Base-by-base conservation (phyloP, 2,113 vertebrate species). In the Mystacornis crossleyi region DNA sequence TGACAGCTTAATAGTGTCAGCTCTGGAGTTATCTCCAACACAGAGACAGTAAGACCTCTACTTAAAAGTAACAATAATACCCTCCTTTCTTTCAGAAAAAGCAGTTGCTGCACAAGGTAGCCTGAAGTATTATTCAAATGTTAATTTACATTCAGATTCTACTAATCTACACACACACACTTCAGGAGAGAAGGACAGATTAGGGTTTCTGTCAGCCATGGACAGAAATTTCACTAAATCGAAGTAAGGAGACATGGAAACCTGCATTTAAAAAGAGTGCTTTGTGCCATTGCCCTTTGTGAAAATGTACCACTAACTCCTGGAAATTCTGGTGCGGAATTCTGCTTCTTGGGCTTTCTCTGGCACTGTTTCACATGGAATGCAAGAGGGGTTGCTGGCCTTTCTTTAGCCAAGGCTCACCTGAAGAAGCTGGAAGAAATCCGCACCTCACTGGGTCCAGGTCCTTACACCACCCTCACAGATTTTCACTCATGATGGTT, bases 211-310 rank as follows among this genome's bases (percentile, higher is more conserved):
- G 24, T 61, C 53, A 80, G 48, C 1, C 2, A 18, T 13, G 18
- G 28, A 50, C 50, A 65, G 33, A 67, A 60, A 42, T 67, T 67
- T 43, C 71, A 58, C 25, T 57, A 20, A 50, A 50, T 50, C 20
- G 42, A 75, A 57, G 42, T 29, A n/a, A 67, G 36, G 36, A 86
- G 19, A 57, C 3, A 1, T 28, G 38, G 86, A 93, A 95, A 20
- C 17, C 3, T 24, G 14, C 0, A 0, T 15, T 23, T 2, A 62
- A 73, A 65, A 24, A 42, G 47, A 8, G 12, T 6, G 11, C 1
- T 88, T 73, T 62, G 23, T 54, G 33, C 4, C 20, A 16, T 38
- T 90, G 9, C 25, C 50, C 23, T 77, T 70, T 66, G 12, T 77
- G 38, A 42, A 75, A 45, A 65, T 17, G 10, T 45, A 18, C 18